phyloP scores from a whole-genome alignment of 1,140 invertebrate species.

The Pygmarrhopalites habei region DNA sequence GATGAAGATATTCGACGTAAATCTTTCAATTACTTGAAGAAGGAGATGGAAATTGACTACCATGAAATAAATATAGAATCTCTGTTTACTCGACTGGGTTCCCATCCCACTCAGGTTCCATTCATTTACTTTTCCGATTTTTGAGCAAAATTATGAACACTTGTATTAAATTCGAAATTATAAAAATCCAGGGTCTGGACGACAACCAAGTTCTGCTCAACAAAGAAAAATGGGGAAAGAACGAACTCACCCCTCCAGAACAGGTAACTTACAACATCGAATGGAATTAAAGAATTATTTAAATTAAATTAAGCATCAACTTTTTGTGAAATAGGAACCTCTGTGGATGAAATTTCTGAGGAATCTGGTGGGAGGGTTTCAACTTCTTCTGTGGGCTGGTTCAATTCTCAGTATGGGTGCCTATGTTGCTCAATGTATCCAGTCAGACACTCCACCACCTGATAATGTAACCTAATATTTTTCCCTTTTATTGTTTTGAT shows the following conservation, averaged over 20 bases:
- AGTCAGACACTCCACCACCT: background rate
- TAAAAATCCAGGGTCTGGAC: slow-evolving; percentile 78
- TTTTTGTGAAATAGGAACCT: slow-evolving; percentile 90
- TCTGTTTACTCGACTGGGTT: slow-evolving; percentile 87
- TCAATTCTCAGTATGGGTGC: slow-evolving; percentile 95
- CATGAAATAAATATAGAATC: slow-evolving; percentile 95
- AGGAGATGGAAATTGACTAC: slow-evolving; percentile 96
- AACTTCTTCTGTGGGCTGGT: slow-evolving; percentile 92
- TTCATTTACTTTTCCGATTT: background rate
- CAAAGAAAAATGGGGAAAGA: slow-evolving; percentile 87
- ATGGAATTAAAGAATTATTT: too few species aligned
- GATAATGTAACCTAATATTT: slow-evolving; percentile 21
- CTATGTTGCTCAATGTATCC: slow-evolving; percentile 49
- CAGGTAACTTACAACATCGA: too few species aligned
- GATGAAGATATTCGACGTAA: slow-evolving; percentile 16
- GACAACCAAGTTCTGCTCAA: slow-evolving; percentile 87
- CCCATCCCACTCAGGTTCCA: slow-evolving; percentile 84
- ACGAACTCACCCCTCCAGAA: slow-evolving; percentile 90
- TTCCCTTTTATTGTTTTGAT: too few species aligned
- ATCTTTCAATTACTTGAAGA: slow-evolving; percentile 64
- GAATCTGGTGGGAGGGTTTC: slow-evolving; percentile 95
- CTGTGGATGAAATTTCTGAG: slow-evolving; percentile 99
- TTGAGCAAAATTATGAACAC: too few species aligned
- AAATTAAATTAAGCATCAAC: slow-evolving; percentile 88
- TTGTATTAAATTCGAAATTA: too few species aligned